Conservation (phyloP, 1,140 invertebrate species). For the Plutomurus gul region DNA sequence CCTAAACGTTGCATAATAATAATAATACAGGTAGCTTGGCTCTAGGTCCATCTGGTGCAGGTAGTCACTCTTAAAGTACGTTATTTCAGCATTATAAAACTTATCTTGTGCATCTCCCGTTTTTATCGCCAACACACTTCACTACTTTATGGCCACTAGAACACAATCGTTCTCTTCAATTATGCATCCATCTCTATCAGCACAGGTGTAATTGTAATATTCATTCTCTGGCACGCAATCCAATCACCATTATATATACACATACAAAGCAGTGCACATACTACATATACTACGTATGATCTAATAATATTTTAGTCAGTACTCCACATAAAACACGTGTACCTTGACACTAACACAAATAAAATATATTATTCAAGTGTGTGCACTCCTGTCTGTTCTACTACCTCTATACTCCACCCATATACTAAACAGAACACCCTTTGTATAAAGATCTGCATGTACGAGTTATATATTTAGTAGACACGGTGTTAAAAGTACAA, state of each 20-base stretch:
- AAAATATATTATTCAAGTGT: neutral
- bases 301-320: neutral
- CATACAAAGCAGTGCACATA: neutral
- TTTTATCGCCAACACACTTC: neutral
- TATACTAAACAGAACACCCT: too few species aligned
- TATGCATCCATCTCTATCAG: too few species aligned
- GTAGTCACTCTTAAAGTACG: too few species aligned
- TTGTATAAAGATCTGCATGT: too few species aligned
- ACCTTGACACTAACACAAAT: conserved; percentile 22
- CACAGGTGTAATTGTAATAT: neutral
- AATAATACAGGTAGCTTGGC: too few species aligned
- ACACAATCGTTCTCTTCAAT: too few species aligned
- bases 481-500: too few species aligned
- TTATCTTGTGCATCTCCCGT: neutral
- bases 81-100: neutral
- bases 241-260: neutral
- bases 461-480: too few species aligned
- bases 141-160: neutral
- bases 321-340: neutral
- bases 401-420: too few species aligned
- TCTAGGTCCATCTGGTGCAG: too few species aligned
- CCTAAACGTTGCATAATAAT: too few species aligned
- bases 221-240: neutral
- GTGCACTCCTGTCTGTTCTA: too few species aligned
- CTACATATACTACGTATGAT: neutral